Evolutionary conservation across 2,888 invertebrate species (phyloP).

Genomic region (Calameuta filiformis): DNA sequence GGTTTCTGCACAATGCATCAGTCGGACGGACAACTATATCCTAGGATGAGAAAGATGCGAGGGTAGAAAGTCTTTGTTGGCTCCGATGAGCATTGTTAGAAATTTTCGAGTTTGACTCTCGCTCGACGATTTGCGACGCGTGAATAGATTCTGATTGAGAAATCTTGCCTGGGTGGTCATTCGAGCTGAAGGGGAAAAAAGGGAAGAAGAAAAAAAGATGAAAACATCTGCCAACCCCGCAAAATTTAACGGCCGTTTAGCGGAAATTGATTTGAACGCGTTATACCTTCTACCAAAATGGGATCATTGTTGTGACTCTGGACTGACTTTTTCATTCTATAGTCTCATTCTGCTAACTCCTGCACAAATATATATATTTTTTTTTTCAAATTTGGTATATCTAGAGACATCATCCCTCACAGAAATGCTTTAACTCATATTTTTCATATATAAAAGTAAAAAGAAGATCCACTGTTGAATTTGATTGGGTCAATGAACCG

Average conservation of each 20-base stretch:
- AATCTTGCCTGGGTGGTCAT: constrained; percentile 39
- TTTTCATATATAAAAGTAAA: background rate
- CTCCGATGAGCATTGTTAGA: constrained; percentile 26
- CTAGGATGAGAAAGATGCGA: constrained; percentile 18
- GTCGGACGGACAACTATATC: constrained; percentile 33
- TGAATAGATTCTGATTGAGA: constrained; percentile 40
- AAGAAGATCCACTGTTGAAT: background rate
- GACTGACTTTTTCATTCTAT: background rate
- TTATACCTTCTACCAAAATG: constrained; percentile 34
- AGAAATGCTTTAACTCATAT: background rate
- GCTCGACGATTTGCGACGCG: constrained; percentile 39
- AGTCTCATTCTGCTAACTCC: background rate
- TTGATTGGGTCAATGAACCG: background rate
- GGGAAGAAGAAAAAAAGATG: constrained; percentile 16
- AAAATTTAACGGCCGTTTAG: constrained; percentile 51
- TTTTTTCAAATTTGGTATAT: background rate
- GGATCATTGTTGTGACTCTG: constrained; percentile 34
- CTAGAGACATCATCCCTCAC: background rate
- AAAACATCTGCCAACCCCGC: constrained; percentile 49
- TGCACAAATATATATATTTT: background rate
- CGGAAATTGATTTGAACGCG: constrained; percentile 42
- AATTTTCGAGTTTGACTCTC: constrained; percentile 39
- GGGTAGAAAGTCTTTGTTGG: constrained; percentile 19
- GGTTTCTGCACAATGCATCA: constrained; percentile 24
- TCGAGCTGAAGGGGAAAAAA: constrained; percentile 10